These are phyloP conservation scores for Vireo griseus DNA, from an alignment of 2,797 vertebrate genomes.

Conservation along the genomic window DNA sequence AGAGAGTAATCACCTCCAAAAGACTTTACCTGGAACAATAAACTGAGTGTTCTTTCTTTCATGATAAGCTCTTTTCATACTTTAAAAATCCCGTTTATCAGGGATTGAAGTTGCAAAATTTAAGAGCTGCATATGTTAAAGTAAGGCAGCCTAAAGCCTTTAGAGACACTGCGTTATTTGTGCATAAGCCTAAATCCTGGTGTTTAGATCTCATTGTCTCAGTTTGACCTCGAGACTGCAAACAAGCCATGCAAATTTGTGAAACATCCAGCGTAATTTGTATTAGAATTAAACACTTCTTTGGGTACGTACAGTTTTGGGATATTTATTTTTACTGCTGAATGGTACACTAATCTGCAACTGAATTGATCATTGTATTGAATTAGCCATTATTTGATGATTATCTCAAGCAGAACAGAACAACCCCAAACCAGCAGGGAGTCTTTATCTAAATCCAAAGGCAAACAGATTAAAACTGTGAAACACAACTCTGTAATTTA, in stretches of 20 bases:
- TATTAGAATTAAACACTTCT: constrained; percentile 10
- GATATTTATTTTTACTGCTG: not conserved
- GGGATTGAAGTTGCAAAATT: not conserved
- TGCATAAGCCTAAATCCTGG: not conserved
- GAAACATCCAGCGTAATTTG: not conserved
- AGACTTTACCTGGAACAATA: constrained; percentile 10
- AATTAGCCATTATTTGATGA: constrained; percentile 14
- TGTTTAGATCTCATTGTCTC: constrained; percentile 23
- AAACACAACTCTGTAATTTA: not conserved
- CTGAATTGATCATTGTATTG: constrained; percentile 12
- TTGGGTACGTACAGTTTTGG: not conserved
- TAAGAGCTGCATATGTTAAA: not conserved
- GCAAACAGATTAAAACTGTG: not conserved
- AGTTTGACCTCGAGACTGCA: not conserved
- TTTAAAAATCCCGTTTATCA: constrained; percentile 25
- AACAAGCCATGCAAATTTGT: constrained; percentile 6
- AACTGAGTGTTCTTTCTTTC: not conserved
- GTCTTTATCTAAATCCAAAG: constrained; percentile 1
- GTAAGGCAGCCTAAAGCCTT: not conserved
- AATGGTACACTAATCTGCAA: not conserved
- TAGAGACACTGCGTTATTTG: not conserved
- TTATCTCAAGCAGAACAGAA: constrained; percentile 19
- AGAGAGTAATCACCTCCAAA: constrained; percentile 13
- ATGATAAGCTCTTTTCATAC: not conserved
- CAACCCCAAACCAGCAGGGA: not conserved